These are phyloP conservation scores for Ophraella communa DNA, from an alignment of 2,888 invertebrate species.

Conservation along the genomic window DNA sequence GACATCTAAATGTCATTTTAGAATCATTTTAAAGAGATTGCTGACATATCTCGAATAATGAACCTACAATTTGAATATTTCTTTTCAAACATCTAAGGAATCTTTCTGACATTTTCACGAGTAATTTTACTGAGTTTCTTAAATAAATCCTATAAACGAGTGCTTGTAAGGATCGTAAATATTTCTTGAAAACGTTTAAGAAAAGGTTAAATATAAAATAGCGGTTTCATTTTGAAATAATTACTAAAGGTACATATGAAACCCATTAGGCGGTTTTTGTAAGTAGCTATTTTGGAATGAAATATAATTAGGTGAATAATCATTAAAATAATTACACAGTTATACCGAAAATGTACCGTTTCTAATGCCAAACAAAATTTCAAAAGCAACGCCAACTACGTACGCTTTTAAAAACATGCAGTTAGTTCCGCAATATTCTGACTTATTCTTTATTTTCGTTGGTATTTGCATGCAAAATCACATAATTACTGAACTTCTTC, in stretches of 20 bases:
- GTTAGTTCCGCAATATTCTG: too few relatives aligned
- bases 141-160: not conserved
- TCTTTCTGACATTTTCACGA: slow-evolving; percentile 25
- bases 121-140: slow-evolving; percentile 11
- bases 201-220: slow-evolving; percentile 19
- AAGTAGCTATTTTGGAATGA: not conserved
- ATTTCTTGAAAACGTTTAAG: slow-evolving; percentile 23
- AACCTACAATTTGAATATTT: slow-evolving; percentile 11
- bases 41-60: slow-evolving; percentile 20
- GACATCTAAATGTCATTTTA: slow-evolving; percentile 14
- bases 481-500: too few relatives aligned
- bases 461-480: too few relatives aligned
- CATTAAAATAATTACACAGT: not conserved
- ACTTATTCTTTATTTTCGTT: too few relatives aligned
- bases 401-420: too few relatives aligned
- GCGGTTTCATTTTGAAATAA: slow-evolving; percentile 21
- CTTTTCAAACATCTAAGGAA: slow-evolving; percentile 21
- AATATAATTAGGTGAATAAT: not conserved
- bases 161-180: slow-evolving; percentile 11
- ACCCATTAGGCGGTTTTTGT: slow-evolving; percentile 9
- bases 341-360: not conserved
- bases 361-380: not conserved
- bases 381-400: not conserved
- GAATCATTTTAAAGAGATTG: slow-evolving; percentile 7
- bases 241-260: slow-evolving; percentile 18